These are phyloP conservation scores for Acanthornis magna DNA, from an alignment of 2,797 vertebrate genomes.

Conservation along the genomic window DNA sequence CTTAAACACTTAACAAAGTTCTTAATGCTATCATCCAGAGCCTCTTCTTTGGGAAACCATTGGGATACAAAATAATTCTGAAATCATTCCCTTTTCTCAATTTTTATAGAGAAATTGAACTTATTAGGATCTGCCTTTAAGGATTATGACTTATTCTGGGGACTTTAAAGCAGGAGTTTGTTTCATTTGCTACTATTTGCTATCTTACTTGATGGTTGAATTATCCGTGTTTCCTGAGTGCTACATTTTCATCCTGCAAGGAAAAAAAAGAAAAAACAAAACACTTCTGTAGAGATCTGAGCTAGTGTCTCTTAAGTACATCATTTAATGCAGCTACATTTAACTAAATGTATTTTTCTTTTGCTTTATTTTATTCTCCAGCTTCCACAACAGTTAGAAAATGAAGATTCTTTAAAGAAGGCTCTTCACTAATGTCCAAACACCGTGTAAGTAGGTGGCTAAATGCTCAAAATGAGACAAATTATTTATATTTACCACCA, in stretches of 20 bases:
- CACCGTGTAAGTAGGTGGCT: fast-evolving
- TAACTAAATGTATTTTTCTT: not conserved
- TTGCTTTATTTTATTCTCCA: not conserved
- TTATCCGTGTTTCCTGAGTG: not conserved
- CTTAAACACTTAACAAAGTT: not conserved
- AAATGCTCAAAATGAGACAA: not conserved
- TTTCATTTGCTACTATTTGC: not conserved
- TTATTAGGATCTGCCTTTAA: not conserved
- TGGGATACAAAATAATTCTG: not conserved
- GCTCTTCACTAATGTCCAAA: not conserved
- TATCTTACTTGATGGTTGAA: not conserved
- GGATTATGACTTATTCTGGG: not conserved
- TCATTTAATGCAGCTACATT: not conserved
- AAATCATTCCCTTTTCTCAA: not conserved
- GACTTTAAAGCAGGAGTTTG: not conserved
- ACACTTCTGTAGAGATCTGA: not conserved
- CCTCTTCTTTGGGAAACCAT: not conserved
- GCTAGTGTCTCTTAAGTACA: not conserved
- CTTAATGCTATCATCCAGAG: not conserved
- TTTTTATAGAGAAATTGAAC: not conserved
- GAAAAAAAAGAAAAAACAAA: not conserved
- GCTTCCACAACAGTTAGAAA: not conserved
- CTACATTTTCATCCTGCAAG: conserved; percentile 13
- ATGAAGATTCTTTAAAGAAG: not conserved
- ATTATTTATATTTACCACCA: not conserved